A percentile compares a stretch with the other conserved stretches of the same genome.
phyloP scores from a whole-genome alignment of 2,113 vertebrate genomes.

The Pteropus alecto region DNA sequence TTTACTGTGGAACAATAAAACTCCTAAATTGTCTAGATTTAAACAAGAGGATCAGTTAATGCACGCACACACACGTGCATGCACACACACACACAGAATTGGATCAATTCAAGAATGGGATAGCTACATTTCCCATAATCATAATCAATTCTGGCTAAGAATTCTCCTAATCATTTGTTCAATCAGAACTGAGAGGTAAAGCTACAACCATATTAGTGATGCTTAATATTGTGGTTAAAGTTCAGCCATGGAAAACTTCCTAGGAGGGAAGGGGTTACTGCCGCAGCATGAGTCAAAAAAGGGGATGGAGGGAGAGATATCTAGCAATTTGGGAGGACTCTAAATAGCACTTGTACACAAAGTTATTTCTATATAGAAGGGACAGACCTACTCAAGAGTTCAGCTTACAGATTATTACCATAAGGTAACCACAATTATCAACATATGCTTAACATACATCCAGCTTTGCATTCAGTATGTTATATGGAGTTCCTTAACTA shows the following conservation, averaged over 20 bases:
- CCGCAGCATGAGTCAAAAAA: background rate
- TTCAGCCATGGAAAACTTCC: background rate
- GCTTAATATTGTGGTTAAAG: background rate
- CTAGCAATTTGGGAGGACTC: background rate
- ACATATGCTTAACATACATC: background rate
- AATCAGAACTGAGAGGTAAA: background rate
- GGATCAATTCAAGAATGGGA: background rate
- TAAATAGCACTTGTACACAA: background rate
- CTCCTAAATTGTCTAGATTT: background rate
- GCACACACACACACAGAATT: background rate
- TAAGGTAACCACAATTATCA: background rate
- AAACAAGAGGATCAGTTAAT: background rate
- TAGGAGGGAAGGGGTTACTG: background rate
- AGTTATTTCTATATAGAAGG: background rate
- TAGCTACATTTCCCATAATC: background rate
- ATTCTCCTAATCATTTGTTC: background rate
- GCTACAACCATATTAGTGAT: background rate
- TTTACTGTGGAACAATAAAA: background rate
- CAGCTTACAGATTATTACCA: background rate
- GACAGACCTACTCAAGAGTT: background rate
- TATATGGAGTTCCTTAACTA: background rate
- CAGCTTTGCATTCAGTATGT: background rate
- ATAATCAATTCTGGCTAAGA: background rate
- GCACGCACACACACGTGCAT: no score
- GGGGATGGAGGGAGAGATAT: background rate